Conservation (phyloP, 1,140 invertebrate species). For the Lanistes nyassanus region DNA sequence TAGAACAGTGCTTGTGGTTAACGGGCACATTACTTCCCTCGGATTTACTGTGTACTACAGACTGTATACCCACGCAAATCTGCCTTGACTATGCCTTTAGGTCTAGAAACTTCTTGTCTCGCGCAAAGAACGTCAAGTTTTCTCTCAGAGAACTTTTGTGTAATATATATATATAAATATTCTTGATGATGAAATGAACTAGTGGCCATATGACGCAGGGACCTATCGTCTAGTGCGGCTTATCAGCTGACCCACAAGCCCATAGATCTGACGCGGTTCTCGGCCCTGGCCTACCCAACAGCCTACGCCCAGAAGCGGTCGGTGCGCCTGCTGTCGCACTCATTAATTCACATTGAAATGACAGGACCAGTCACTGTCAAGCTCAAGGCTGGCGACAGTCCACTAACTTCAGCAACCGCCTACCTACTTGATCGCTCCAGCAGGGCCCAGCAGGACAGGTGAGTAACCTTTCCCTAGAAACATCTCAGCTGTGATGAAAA, state of each 20-base stretch:
- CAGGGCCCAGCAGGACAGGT: conserved; percentile 14
- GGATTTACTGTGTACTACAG: too few species aligned
- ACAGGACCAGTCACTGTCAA: conserved; percentile 29
- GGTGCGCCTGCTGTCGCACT: conserved; percentile 28
- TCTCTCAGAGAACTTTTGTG: too few species aligned
- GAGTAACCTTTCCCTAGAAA: too few species aligned
- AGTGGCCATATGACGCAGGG: conserved; percentile 6
- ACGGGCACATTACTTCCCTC: too few species aligned
- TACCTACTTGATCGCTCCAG: conserved; percentile 21
- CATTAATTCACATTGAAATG: conserved; percentile 25
- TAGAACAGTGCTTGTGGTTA: too few species aligned
- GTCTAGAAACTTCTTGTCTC: too few species aligned
- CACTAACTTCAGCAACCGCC: conserved; percentile 27
- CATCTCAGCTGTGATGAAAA: too few species aligned
- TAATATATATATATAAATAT: too few species aligned
- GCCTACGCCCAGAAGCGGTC: conserved; percentile 26
- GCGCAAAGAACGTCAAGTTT: too few species aligned
- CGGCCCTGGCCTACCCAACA: conserved; percentile 30
- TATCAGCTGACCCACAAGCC: conserved; percentile 44
- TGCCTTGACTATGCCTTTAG: too few species aligned
- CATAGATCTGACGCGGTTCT: conserved; percentile 38
- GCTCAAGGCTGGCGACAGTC: conserved; percentile 23
- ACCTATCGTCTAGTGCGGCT: conserved; percentile 38
- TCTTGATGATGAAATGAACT: not conserved
- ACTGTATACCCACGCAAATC: too few species aligned